Percentiles rank a stretch among this genome's conserved stretches.
phyloP scores from a whole-genome alignment of 2,113 vertebrate species.

The Anguilla japonica region DNA sequence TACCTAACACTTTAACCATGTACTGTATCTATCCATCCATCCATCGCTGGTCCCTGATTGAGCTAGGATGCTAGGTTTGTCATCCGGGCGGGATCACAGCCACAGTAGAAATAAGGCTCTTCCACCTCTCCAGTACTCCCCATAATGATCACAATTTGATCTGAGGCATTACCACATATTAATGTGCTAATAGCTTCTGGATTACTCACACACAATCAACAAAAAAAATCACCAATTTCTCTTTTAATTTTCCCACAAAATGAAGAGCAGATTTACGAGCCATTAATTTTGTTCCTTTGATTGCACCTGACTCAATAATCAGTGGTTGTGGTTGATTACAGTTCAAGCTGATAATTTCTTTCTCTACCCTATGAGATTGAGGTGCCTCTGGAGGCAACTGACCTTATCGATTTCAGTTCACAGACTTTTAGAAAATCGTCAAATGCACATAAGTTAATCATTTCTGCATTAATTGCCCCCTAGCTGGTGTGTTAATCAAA shows the following conservation, averaged over 20 bases:
- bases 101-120: background rate
- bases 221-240: no score
- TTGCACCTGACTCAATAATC: background rate
- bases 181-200: no score
- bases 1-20: no score
- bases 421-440: constrained; percentile 29
- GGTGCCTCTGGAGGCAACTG: constrained; percentile 33
- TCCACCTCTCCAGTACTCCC: background rate
- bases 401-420: constrained; percentile 49
- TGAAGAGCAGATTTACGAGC: no score
- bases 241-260: no score
- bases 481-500: constrained; percentile 46
- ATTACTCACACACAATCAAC: no score
- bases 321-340: background rate
- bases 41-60: no score
- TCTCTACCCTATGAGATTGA: constrained; percentile 4
- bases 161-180: background rate
- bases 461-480: constrained; percentile 57
- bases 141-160: background rate
- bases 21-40: no score
- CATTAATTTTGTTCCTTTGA: background rate
- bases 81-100: background rate
- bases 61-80: no score
- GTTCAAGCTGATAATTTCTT: background rate
- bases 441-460: constrained; percentile 54